Conservation (phyloP, 2,888 invertebrate genomes). For the Seira sanloemensis region DNA sequence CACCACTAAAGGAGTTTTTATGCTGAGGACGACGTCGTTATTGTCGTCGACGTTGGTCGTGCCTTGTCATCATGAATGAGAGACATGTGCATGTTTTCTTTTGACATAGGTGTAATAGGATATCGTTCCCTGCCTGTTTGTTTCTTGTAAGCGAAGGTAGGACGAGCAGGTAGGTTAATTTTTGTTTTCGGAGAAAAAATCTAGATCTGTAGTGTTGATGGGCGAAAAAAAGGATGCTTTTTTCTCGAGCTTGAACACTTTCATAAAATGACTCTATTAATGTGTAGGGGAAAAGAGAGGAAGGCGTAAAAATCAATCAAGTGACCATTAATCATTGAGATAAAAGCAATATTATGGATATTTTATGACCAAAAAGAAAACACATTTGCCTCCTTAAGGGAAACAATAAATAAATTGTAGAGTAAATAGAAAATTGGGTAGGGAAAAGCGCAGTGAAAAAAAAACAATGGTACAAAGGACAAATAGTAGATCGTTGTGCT, state of each 20-base stretch:
- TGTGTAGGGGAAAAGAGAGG: neutral
- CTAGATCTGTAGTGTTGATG: neutral
- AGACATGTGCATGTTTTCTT: constrained; percentile 35
- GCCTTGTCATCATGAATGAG: constrained; percentile 32
- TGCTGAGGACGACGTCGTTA: constrained; percentile 14
- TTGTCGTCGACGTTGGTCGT: constrained; percentile 23
- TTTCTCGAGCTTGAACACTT: neutral
- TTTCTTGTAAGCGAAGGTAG: neutral
- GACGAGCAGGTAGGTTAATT: constrained; percentile 43
- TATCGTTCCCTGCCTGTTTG: neutral
- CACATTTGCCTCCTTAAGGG: neutral
- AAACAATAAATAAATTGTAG: constrained; percentile 9
- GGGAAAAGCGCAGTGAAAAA: neutral
- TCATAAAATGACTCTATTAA: constrained; percentile 55
- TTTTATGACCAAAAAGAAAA: constrained; percentile 16
- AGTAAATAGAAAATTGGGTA: neutral
- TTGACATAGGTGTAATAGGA: constrained; percentile 15
- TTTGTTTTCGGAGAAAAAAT: constrained; percentile 8
- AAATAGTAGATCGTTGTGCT: too few relatives aligned
- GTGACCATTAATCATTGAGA: constrained; percentile 64
- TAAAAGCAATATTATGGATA: constrained; percentile 34
- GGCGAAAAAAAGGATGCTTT: neutral
- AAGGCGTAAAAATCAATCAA: constrained; percentile 66
- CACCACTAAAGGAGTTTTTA: neutral
- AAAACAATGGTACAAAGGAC: constrained; percentile 6